Base-by-base conservation (phyloP, 2,797 vertebrate species). In the Sciurus carolinensis region DNA sequence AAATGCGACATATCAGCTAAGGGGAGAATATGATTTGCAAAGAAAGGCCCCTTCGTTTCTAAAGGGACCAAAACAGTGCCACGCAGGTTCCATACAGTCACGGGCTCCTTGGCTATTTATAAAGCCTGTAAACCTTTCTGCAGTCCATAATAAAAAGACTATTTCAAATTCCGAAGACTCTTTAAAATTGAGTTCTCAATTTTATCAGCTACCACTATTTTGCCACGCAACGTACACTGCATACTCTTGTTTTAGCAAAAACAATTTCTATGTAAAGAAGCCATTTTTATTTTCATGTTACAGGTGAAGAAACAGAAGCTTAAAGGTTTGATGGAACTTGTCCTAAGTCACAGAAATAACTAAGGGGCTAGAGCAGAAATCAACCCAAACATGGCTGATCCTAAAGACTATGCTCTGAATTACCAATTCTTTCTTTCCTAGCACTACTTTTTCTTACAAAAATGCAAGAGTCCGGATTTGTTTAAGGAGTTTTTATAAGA, bases 361-460 rank as follows among this genome's bases (percentile, higher is more conserved):
- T 33, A 94, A 93, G 9, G 18, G 11, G 44, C 30, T 22, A 72
- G 33, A 77, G 2, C n/a, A 93, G 42, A 86, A 82, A 62, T 93
- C 64, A 86, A 88, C 5, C 44, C 24, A 54, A 81, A 76, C 33
- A 7, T 69, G 4, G 59, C 82, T 90, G 42, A 50, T 64, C 62
- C 22, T 44, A 33, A 91, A 93, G 57, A 88, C 17, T 28, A 67
- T 59, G 28, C 28, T 83, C 87, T 71, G 22, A 91, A 54, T 2
- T 50, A 71, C 47, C 73, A 30, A 57, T 30, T 87, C 50, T 90
- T 47, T 83, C 77, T 76, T 81, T 42, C 50, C 59, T 62, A 39
- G 24, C 1, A 66, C 15, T 71, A 28, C 15, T 52, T 91, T 94
- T 95, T 90, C 77, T 90, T 93, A 95, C 50, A 39, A 90, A 93